These are phyloP conservation scores for Zophobas atratus DNA, from an alignment of 1,140 invertebrate genomes.

Conservation along the genomic window DNA sequence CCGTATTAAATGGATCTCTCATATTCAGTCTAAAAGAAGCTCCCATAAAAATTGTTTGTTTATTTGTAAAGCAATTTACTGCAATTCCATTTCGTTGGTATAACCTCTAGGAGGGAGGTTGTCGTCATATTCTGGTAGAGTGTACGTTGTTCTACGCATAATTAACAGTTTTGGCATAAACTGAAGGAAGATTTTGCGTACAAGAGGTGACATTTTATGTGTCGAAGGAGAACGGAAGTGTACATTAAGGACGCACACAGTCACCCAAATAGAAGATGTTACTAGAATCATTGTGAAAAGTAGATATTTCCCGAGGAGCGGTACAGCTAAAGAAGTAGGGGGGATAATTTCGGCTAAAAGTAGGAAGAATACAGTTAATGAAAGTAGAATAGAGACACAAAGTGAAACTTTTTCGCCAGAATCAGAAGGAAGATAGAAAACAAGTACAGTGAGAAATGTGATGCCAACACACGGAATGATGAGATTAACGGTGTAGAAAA, in stretches of 20 bases:
- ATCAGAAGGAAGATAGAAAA: slow-evolving; percentile 96
- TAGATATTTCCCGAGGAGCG: slow-evolving; percentile 95
- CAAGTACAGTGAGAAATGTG: slow-evolving; percentile 94
- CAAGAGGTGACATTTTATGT: slow-evolving; percentile 94
- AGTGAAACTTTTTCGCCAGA: slow-evolving; percentile 96
- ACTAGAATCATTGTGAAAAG: slow-evolving; percentile 99
- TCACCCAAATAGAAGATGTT: slow-evolving; percentile 96
- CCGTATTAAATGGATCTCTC: slow-evolving; percentile 66
- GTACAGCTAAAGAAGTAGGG: slow-evolving; percentile 96
- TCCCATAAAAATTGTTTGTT: slow-evolving; percentile 61
- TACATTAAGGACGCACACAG: slow-evolving; percentile 96
- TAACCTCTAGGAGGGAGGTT: slow-evolving; percentile 82
- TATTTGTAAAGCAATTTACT: slow-evolving; percentile 68
- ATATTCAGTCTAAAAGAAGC: slow-evolving; percentile 61
- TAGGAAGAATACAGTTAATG: slow-evolving; percentile 98
- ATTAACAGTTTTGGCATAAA: slow-evolving; percentile 91
- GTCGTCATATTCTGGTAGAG: slow-evolving; percentile 85
- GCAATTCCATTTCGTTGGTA: slow-evolving; percentile 62
- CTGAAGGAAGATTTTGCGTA: slow-evolving; percentile 89
- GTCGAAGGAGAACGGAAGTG: slow-evolving; percentile 99
- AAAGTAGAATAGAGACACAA: slow-evolving; percentile 98
- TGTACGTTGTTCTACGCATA: slow-evolving; percentile 90
- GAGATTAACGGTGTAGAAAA: slow-evolving; percentile 94
- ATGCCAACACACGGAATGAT: slow-evolving; percentile 93
- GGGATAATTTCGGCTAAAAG: slow-evolving; percentile 98